These are phyloP conservation scores for Furcula furcula DNA, from an alignment of 2,888 invertebrate species.

Conservation along the genomic window DNA sequence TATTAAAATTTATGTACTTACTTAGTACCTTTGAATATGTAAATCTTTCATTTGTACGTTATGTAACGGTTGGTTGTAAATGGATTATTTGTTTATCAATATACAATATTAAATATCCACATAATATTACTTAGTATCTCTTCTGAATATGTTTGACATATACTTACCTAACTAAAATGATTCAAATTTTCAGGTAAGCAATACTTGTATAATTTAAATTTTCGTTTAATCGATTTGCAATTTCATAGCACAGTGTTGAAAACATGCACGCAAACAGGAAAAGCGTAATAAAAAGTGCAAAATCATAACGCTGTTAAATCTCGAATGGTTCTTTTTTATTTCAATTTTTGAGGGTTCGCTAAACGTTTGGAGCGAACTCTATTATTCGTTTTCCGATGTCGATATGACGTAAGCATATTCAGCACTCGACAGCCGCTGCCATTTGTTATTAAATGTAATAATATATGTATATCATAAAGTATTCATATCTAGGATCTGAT, in stretches of 20 bases:
- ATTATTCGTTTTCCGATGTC: conserved; percentile 73
- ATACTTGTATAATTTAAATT: no score
- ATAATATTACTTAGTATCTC: no score
- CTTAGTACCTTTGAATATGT: no score
- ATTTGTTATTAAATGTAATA: conserved; percentile 78
- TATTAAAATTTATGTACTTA: no score
- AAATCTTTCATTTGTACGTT: no score
- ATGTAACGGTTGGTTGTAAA: no score
- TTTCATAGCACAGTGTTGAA: conserved; percentile 62
- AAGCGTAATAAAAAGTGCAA: conserved; percentile 69
- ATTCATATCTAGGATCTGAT: conserved; percentile 78
- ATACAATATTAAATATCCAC: no score
- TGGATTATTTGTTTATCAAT: no score
- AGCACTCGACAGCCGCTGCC: conserved; percentile 64
- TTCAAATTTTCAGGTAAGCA: no score
- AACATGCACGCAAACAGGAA: conserved; percentile 60
- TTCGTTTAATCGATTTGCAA: conserved; percentile 54
- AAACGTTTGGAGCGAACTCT: conserved; percentile 78
- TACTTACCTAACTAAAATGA: no score
- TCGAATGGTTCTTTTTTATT: conserved; percentile 78
- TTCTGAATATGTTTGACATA: no score
- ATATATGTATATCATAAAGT: conserved; percentile 76
- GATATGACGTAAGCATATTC: conserved; percentile 77
- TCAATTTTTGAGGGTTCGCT: conserved; percentile 79
- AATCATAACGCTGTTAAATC: conserved; percentile 80